These are phyloP conservation scores for Amphipoea oculea DNA, from an alignment of 2,888 invertebrate species.

Conservation along the genomic window DNA sequence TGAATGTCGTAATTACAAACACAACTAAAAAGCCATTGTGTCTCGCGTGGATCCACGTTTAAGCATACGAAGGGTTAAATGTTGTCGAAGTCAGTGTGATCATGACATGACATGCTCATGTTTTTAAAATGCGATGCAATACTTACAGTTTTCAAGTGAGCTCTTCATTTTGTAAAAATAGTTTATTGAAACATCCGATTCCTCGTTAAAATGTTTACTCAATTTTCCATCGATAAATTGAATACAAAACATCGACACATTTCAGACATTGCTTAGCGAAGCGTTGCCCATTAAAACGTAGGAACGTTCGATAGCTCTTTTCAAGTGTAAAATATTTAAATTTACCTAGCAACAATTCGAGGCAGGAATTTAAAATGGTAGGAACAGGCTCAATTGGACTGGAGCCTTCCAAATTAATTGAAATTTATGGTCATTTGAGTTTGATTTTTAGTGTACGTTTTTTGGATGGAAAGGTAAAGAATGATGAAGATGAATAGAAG, in stretches of 20 bases:
- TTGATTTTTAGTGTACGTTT: constrained; percentile 53
- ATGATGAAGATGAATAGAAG: not conserved
- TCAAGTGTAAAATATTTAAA: constrained; percentile 87
- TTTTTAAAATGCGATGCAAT: not conserved
- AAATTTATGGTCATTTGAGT: constrained; percentile 71
- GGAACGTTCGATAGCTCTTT: constrained; percentile 82
- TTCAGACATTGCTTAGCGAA: constrained; percentile 47
- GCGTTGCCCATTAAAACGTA: constrained; percentile 82
- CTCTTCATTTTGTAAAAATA: constrained; percentile 4
- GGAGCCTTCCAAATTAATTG: constrained; percentile 79
- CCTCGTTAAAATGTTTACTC: constrained; percentile 24
- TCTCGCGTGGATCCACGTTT: too few species aligned
- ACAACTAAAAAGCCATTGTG: too few species aligned
- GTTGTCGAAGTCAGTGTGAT: not conserved
- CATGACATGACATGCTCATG: too few species aligned
- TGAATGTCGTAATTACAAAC: too few species aligned
- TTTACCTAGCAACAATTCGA: constrained; percentile 81
- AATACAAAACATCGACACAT: constrained; percentile 59
- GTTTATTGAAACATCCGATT: not conserved
- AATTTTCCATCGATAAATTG: constrained; percentile 48
- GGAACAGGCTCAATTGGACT: constrained; percentile 66
- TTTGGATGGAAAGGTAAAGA: constrained; percentile 26
- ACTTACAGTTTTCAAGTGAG: too few species aligned
- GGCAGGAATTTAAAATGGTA: constrained; percentile 53
- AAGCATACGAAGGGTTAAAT: not conserved